phyloP scores from a whole-genome alignment of 2,797 vertebrate species.

The Eidolon dupreanum region DNA sequence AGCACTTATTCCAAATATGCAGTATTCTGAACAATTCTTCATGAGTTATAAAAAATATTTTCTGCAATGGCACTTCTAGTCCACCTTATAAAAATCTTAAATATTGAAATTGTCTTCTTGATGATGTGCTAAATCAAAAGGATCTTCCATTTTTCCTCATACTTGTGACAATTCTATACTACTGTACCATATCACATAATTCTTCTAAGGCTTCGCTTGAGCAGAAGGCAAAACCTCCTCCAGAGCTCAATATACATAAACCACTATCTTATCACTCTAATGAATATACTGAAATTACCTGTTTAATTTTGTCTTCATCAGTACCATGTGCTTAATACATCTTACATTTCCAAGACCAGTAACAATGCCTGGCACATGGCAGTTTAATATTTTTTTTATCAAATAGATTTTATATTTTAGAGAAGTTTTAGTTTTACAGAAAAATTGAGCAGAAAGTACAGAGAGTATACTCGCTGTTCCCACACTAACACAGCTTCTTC shows the following conservation, averaged over 20 bases:
- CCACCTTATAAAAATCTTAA: background rate
- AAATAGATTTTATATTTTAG: background rate
- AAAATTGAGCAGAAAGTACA: background rate
- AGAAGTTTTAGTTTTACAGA: background rate
- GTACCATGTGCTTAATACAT: background rate
- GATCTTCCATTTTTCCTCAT: background rate
- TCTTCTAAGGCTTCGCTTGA: background rate
- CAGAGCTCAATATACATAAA: no score
- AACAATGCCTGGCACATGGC: background rate
- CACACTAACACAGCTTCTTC: background rate
- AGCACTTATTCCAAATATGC: background rate
- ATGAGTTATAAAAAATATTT: background rate
- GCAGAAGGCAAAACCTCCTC: background rate
- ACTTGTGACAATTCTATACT: background rate
- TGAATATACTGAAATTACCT: background rate
- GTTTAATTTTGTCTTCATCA: background rate
- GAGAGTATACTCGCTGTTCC: background rate
- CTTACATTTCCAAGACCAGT: background rate
- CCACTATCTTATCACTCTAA: background rate
- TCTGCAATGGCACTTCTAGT: background rate
- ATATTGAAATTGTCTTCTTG: background rate
- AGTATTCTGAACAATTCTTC: background rate
- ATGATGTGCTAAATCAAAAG: background rate
- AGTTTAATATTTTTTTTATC: background rate
- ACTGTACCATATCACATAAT: background rate